Percentiles rank a stretch among this genome's conserved stretches.
Conservation (phyloP, 2,797 vertebrate species). For the Echiichthys vipera region DNA sequence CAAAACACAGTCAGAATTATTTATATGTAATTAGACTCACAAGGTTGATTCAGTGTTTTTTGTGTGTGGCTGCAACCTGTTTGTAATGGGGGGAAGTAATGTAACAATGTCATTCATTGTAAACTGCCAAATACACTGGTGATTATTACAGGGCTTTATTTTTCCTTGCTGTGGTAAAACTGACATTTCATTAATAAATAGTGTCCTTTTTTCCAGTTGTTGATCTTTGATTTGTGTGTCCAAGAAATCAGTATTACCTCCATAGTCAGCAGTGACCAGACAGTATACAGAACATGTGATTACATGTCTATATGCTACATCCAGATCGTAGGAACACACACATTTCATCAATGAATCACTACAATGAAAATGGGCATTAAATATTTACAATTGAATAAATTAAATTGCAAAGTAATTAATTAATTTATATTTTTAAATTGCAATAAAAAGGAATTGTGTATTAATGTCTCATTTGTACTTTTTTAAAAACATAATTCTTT, state of each 20-base stretch:
- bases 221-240: conserved; percentile 20
- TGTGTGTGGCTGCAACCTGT: conserved; percentile 29
- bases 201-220: conserved; percentile 53
- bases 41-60: conserved; percentile 8
- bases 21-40: conserved; percentile 19
- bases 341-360: too few species aligned
- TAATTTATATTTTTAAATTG: too few species aligned
- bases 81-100: conserved; percentile 25
- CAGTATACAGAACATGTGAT: background rate
- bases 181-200: conserved; percentile 75
- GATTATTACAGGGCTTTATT: conserved; percentile 49
- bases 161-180: conserved; percentile 43
- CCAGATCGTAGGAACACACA: too few species aligned
- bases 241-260: background rate
- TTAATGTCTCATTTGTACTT: too few species aligned
- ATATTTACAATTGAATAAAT: too few species aligned
- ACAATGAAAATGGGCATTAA: too few species aligned
- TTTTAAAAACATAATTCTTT: too few species aligned
- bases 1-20: background rate
- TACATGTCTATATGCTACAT: background rate
- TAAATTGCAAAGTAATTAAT: too few species aligned
- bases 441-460: too few species aligned
- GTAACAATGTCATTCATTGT: conserved; percentile 38
- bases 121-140: conserved; percentile 56
- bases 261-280: background rate